These are phyloP conservation scores for Coelinius sp. DNA, from an alignment of 2,888 invertebrate species.

Conservation along the genomic window DNA sequence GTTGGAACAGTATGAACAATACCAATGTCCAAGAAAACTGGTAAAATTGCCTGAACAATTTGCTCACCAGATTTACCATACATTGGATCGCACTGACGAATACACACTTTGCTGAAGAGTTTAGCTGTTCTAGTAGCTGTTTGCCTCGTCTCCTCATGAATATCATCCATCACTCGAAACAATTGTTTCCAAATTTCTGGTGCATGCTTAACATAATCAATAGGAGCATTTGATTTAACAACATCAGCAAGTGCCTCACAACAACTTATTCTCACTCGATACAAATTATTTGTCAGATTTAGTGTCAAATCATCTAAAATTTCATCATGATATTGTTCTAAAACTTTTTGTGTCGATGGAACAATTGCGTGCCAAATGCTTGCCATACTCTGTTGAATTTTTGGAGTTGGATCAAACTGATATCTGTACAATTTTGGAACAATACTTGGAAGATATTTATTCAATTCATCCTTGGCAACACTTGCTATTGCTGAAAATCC, in stretches of 20 bases:
- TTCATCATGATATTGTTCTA: slow-evolving; percentile 85
- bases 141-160: slow-evolving; percentile 88
- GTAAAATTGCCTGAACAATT: slow-evolving; percentile 82
- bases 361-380: slow-evolving; percentile 95
- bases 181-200: slow-evolving; percentile 83
- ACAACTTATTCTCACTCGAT: slow-evolving; percentile 92
- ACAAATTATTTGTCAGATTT: slow-evolving; percentile 87
- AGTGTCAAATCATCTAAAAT: slow-evolving; percentile 85
- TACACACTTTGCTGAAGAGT: slow-evolving; percentile 83
- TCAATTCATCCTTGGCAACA: slow-evolving; percentile 86
- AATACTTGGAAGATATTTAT: slow-evolving; percentile 86
- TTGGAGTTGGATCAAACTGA: slow-evolving; percentile 93
- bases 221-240: slow-evolving; percentile 70
- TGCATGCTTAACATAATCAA: slow-evolving; percentile 68
- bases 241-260: slow-evolving; percentile 91
- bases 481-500: slow-evolving; percentile 90
- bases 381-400: slow-evolving; percentile 93
- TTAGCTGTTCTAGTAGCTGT: slow-evolving; percentile 82
- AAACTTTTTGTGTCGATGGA: slow-evolving; percentile 85
- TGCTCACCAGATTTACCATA: slow-evolving; percentile 83
- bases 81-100: slow-evolving; percentile 78
- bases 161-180: slow-evolving; percentile 94
- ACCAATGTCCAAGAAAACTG: slow-evolving; percentile 85
- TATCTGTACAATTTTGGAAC: slow-evolving; percentile 89
- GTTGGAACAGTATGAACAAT: slow-evolving; percentile 85